Percentiles rank a stretch among this genome's conserved stretches.
phyloP scores from a whole-genome alignment of 2,797 vertebrate species.

The Sciurus vulgaris region DNA sequence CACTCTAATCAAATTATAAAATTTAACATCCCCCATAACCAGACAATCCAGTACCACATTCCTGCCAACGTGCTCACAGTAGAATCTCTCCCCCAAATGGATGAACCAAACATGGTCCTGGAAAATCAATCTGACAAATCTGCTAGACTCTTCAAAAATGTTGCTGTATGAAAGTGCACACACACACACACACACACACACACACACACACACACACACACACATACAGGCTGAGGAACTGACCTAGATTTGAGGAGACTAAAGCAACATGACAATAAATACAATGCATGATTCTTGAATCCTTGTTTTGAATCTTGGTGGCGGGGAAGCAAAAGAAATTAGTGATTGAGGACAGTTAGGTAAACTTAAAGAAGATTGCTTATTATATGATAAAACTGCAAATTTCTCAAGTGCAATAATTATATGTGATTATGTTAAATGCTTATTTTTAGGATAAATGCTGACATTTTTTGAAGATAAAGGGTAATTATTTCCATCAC shows the following conservation, averaged over 20 bases:
- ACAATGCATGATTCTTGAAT: background rate
- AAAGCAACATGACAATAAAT: slow-evolving; percentile 13
- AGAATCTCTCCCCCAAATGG: background rate
- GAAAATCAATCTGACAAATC: slow-evolving; percentile 19
- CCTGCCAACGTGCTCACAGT: background rate
- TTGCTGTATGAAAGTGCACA: background rate
- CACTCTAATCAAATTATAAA: slow-evolving; percentile 30
- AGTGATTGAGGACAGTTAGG: background rate
- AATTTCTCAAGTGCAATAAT: slow-evolving; percentile 3
- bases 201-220: background rate
- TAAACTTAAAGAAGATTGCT: background rate
- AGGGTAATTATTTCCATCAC: slow-evolving; percentile 16
- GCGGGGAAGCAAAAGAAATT: background rate
- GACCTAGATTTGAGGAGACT: background rate
- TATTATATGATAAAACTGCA: background rate
- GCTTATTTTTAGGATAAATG: slow-evolving; percentile 1
- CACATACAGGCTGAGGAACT: background rate
- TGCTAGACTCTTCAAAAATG: slow-evolving; percentile 20
- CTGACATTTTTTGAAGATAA: background rate
- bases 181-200: background rate
- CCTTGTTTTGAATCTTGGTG: background rate
- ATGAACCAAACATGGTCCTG: background rate
- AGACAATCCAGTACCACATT: background rate
- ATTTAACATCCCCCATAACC: background rate
- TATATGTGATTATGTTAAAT: background rate